Percentiles rank a stretch among this genome's conserved stretches.
Conservation (phyloP, 2,888 invertebrate species). For the Eupithecia subfuscata region DNA sequence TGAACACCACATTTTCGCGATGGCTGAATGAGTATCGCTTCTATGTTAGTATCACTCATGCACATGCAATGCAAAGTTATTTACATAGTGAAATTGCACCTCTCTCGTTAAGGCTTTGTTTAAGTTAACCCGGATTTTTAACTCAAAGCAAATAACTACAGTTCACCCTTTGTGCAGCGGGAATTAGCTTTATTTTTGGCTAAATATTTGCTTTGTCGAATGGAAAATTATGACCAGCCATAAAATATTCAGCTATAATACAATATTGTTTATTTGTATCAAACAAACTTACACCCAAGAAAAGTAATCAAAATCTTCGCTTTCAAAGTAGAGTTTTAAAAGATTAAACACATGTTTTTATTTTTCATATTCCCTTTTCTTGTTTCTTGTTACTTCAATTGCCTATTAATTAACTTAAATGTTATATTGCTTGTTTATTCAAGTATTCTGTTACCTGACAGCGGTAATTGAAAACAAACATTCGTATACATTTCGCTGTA, state of each 20-base stretch:
- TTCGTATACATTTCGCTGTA: conserved; percentile 15
- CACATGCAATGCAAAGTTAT: conserved; percentile 33
- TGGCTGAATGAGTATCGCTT: conserved; percentile 11
- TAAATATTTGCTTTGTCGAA: background rate
- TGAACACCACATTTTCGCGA: background rate
- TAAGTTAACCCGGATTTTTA: conserved; percentile 25
- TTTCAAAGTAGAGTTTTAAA: background rate
- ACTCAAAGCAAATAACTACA: conserved; percentile 27
- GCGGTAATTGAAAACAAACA: conserved; percentile 28
- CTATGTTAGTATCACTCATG: background rate
- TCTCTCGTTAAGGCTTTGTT: conserved; percentile 30
- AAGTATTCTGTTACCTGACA: background rate
- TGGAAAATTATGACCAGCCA: background rate
- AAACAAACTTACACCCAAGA: background rate
- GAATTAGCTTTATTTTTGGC: conserved; percentile 10
- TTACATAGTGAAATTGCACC: conserved; percentile 35
- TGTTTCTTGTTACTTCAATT: background rate
- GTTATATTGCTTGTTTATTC: background rate
- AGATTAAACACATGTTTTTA: background rate
- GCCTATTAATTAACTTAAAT: background rate
- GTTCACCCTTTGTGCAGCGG: conserved; percentile 1
- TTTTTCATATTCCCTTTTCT: background rate
- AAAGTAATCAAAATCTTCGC: background rate
- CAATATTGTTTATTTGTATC: background rate
- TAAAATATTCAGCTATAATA: background rate